Base-by-base conservation (phyloP, 2,888 invertebrate species). In the Synergus laeviventris region DNA sequence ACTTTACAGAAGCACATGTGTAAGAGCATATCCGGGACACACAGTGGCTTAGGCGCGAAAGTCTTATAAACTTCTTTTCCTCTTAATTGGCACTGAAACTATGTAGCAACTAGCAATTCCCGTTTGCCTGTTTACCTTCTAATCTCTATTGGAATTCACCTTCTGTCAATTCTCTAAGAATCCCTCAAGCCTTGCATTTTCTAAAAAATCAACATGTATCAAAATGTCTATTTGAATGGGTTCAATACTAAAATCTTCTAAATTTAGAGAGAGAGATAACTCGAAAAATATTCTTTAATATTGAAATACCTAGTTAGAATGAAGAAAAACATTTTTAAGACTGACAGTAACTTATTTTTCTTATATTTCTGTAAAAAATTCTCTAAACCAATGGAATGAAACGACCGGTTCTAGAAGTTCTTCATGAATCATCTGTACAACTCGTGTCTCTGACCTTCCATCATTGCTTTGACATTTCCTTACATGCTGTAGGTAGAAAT, bases 21-120 rank as follows among this genome's bases (percentile, higher is more conserved):
- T 45, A 45, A 66, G 9, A 16, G 24, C 66, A 42, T 66, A 66
- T 66, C 66, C 66, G 42, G 66, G 45, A 45, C 66, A 66, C 42
- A 42, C 24, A 66, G 42, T 66, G 45, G 9, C 49, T 77, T 62
- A 39, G 64, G 38, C 81, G 86, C 83, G 87, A 87, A 87, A 87
- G 86, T 86, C 77, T 80, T 76, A 74, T 66, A 64, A 76, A 79
- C 75, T 81, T 76, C 76, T 74, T 76, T 81, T 83, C 81, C 76
- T 83, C 78, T 79, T 85, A 85, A 86, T 82, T 82, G 84, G 78
- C 75, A 77, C 78, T 79, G 82, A 79, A 82, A 84, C 81, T 78
- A 77, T 77, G 75, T 74, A 75, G 75, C 70, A 76, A 59, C 66
- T 66, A 24, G 66, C 24, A 66, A 42, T 66, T 42, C 66, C 42